A percentile compares a stretch with the other conserved stretches of the same genome.
phyloP scores from a whole-genome alignment of 2,888 invertebrate genomes.

The Heliconius ismenius region DNA sequence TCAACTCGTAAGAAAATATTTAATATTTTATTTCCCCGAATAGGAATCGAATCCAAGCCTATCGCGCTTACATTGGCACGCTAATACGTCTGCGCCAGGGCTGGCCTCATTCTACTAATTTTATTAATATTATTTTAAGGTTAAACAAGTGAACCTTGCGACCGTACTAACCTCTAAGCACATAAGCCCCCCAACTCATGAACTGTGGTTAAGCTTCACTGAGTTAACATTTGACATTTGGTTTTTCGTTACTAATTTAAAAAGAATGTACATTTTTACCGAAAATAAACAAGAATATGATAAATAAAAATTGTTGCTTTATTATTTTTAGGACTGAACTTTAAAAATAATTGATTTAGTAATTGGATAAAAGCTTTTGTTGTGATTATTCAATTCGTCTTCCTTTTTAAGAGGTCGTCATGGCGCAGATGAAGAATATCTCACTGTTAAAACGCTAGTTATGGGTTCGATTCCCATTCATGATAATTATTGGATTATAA shows the following conservation, averaged over 20 bases:
- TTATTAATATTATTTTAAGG: background rate
- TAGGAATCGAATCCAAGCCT: background rate
- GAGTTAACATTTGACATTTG: constrained; percentile 25
- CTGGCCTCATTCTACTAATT: background rate
- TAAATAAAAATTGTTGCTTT: background rate
- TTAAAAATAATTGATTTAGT: background rate
- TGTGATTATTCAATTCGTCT: background rate
- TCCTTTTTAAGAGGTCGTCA: background rate
- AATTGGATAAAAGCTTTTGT: background rate
- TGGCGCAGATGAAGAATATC: background rate
- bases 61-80: background rate
- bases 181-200: constrained; percentile 21
- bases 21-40: too few species aligned
- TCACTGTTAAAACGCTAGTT: background rate
- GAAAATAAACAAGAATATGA: background rate
- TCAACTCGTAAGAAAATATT: too few species aligned
- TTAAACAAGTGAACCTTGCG: constrained; percentile 6
- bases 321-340: background rate
- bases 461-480: background rate
- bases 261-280: background rate
- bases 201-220: constrained; percentile 20
- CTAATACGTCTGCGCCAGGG: background rate
- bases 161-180: constrained; percentile 22
- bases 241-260: constrained; percentile 19
- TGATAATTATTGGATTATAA: background rate